Percentiles rank a stretch among this genome's conserved stretches.
Conservation (phyloP, 1,140 invertebrate species). For the Cotesia chilonis region DNA sequence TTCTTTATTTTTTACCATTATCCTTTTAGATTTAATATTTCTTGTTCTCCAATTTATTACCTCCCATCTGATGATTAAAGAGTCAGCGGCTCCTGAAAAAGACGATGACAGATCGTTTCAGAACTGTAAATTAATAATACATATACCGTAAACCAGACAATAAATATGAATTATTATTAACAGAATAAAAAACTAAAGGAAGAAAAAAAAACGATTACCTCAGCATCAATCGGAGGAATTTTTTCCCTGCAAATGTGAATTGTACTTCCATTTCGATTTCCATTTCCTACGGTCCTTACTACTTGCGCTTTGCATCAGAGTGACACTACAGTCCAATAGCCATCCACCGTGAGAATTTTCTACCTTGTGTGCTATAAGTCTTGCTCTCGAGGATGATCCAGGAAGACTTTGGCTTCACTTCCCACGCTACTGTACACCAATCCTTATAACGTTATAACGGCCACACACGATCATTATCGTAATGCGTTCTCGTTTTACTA, state of each 20-base stretch:
- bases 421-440: conserved; percentile 29
- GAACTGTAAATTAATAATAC: no score
- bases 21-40: not conserved
- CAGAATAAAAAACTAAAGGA: conserved; percentile 10
- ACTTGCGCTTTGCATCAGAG: not conserved
- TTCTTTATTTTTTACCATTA: not conserved
- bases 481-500: not conserved
- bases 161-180: not conserved
- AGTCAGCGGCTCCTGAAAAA: no score
- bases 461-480: conserved; percentile 26
- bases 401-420: conserved; percentile 34
- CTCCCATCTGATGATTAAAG: no score
- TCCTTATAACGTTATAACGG: conserved; percentile 27
- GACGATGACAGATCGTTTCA: conserved; percentile 11
- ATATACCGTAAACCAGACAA: not conserved
- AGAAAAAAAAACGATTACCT: not conserved
- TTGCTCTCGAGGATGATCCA: conserved; percentile 16
- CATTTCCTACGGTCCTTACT: not conserved
- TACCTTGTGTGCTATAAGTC: not conserved
- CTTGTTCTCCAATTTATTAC: not conserved
- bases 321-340: conserved; percentile 11
- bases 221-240: not conserved
- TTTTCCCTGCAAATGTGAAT: no score
- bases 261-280: no score
- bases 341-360: conserved; percentile 15